Evolutionary conservation across 2,888 invertebrate species (phyloP).

Genomic region (Epiblema foenella): DNA sequence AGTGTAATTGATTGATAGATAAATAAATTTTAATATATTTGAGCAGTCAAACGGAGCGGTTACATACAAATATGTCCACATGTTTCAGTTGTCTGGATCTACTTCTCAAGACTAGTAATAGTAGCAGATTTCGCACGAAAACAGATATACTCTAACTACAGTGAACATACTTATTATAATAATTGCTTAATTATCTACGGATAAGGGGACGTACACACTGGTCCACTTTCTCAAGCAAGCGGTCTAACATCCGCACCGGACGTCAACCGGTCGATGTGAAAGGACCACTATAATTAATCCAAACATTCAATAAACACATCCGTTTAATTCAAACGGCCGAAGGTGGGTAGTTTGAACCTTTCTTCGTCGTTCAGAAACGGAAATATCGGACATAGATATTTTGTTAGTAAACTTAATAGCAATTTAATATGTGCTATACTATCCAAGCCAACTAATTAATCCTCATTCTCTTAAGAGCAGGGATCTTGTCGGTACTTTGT

Average conservation of each 20-base stretch:
- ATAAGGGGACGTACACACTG: conserved; percentile 27
- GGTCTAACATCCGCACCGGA: conserved; percentile 50
- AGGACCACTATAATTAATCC: conserved; percentile 47
- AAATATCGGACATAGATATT: not conserved
- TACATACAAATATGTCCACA: not conserved
- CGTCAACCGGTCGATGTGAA: conserved; percentile 51
- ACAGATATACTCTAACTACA: not conserved
- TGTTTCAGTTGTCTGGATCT: not conserved
- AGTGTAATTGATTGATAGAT: too few species aligned
- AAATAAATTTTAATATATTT: too few species aligned
- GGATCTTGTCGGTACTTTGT: too few species aligned
- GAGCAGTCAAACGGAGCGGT: too few species aligned
- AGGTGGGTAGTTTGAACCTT: not conserved
- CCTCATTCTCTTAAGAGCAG: too few species aligned
- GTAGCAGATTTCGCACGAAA: not conserved
- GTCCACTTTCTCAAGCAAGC: conserved; percentile 29
- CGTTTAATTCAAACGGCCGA: conserved; percentile 19
- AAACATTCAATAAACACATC: conserved; percentile 37
- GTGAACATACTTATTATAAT: conserved; percentile 4
- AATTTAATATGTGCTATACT: not conserved
- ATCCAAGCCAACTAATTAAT: not conserved
- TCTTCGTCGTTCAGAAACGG: not conserved
- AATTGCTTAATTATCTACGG: conserved; percentile 16
- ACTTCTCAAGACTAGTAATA: not conserved
- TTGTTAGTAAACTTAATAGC: not conserved